Evolutionary conservation across 2,888 invertebrate species (phyloP).

Genomic region (Athetis lepigone): DNA sequence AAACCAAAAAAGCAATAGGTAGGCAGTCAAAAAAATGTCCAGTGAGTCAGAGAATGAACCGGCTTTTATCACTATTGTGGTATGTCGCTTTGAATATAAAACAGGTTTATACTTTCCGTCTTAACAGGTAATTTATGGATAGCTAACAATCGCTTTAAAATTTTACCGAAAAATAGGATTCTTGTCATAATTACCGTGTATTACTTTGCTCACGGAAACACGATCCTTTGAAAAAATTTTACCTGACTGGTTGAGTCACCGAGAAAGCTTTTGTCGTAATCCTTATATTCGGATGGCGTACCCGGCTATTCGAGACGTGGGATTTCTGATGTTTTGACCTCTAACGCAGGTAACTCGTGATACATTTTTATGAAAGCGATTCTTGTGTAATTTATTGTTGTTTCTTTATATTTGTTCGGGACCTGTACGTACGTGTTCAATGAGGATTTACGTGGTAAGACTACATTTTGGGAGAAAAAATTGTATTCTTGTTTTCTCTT

Average conservation of each 20-base stretch:
- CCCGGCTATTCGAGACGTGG: constrained; percentile 50
- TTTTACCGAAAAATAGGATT: constrained; percentile 55
- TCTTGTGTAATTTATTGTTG: constrained; percentile 51
- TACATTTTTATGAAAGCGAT: constrained; percentile 54
- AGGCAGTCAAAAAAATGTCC: constrained; percentile 43
- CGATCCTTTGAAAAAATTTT: constrained; percentile 65
- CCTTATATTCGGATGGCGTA: constrained; percentile 68
- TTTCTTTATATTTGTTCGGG: constrained; percentile 55
- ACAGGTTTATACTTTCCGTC: constrained; percentile 45
- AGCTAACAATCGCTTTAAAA: constrained; percentile 30
- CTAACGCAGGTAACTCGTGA: constrained; percentile 60
- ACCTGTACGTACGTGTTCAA: constrained; percentile 49
- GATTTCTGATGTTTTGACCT: constrained; percentile 63
- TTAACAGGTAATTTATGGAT: constrained; percentile 50
- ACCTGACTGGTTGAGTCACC: constrained; percentile 77
- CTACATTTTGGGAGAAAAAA: constrained; percentile 17
- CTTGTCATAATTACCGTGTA: constrained; percentile 56
- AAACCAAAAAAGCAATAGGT: constrained; percentile 25
- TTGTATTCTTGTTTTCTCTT: constrained; percentile 1
- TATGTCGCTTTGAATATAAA: constrained; percentile 52
- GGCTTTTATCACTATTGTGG: constrained; percentile 54
- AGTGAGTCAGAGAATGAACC: constrained; percentile 48
- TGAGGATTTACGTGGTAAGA: constrained; percentile 38
- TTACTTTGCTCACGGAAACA: constrained; percentile 49
- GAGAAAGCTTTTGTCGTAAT: constrained; percentile 72